These are phyloP conservation scores for Metopia argyrocephala DNA, from an alignment of 2,888 invertebrate genomes.

Conservation along the genomic window DNA sequence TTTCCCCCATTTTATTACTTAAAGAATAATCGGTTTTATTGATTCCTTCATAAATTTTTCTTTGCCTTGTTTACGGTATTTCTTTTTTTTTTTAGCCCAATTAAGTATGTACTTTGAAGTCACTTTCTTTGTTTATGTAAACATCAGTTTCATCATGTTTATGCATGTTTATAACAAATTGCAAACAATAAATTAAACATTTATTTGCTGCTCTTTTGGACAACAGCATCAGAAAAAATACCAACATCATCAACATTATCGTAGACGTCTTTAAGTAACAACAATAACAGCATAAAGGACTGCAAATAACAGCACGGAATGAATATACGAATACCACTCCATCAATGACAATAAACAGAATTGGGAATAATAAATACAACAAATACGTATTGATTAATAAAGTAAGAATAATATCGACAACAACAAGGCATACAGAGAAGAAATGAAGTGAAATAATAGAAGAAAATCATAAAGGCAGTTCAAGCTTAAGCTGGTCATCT, in stretches of 20 bases:
- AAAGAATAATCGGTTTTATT: too few relatives aligned
- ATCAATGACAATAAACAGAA: conserved; percentile 43
- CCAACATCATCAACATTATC: conserved; percentile 30
- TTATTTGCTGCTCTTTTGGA: conserved; percentile 56
- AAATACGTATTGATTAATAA: too few relatives aligned
- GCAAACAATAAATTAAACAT: conserved; percentile 57
- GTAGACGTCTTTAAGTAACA: not conserved
- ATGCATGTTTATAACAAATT: conserved; percentile 37
- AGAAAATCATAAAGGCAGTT: not conserved
- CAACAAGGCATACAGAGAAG: not conserved
- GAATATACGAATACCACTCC: not conserved
- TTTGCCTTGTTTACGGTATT: too few relatives aligned
- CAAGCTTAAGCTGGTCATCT: too few relatives aligned
- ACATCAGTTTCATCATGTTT: not conserved
- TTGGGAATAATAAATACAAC: conserved; percentile 42
- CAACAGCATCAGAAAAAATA: conserved; percentile 32
- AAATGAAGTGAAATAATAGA: not conserved
- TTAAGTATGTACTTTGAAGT: too few relatives aligned
- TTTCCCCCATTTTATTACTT: too few relatives aligned
- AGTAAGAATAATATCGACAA: not conserved
- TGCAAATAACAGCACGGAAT: not conserved
- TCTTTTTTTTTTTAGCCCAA: too few relatives aligned
- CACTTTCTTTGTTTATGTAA: not conserved
- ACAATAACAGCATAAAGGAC: conserved; percentile 15
- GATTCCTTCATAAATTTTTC: not conserved